Conservation (phyloP, 1,140 invertebrate genomes). For the Cydia fagiglandana region DNA sequence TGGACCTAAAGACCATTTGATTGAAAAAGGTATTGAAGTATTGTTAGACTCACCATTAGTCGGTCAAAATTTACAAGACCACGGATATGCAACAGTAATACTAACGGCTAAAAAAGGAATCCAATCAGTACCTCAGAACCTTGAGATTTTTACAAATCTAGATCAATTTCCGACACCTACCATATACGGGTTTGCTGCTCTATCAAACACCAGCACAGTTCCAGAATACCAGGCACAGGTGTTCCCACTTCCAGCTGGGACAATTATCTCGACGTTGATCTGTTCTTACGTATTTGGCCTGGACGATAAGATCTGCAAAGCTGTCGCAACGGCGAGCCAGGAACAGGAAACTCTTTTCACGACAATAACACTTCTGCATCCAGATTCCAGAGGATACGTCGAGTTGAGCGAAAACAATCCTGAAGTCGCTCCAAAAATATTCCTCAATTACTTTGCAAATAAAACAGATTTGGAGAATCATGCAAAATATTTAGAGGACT, state of each 20-base stretch:
- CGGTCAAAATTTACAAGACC: constrained; percentile 86
- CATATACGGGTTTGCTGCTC: constrained; percentile 9
- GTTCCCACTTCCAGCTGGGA: neutral
- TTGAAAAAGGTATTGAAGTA: constrained; percentile 82
- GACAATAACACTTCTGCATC: neutral
- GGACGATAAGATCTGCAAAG: neutral
- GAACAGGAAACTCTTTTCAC: neutral
- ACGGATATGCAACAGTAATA: constrained; percentile 84
- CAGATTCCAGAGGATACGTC: neutral
- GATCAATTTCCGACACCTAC: neutral
- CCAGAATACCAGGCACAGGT: neutral
- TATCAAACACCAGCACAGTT: neutral
- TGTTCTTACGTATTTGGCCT: neutral
- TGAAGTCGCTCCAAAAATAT: neutral
- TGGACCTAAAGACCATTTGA: constrained; percentile 85
- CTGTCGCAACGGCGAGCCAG: neutral
- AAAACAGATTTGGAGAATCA: neutral
- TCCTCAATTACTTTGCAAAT: neutral
- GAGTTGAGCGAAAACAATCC: neutral
- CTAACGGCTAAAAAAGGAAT: constrained; percentile 67
- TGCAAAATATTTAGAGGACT: neutral
- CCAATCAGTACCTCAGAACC: neutral
- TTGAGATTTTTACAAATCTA: neutral
- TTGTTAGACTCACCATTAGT: constrained; percentile 83
- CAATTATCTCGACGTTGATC: neutral